phyloP scores from a whole-genome alignment of 2,797 vertebrate species.

The Lepus oiostolus region DNA sequence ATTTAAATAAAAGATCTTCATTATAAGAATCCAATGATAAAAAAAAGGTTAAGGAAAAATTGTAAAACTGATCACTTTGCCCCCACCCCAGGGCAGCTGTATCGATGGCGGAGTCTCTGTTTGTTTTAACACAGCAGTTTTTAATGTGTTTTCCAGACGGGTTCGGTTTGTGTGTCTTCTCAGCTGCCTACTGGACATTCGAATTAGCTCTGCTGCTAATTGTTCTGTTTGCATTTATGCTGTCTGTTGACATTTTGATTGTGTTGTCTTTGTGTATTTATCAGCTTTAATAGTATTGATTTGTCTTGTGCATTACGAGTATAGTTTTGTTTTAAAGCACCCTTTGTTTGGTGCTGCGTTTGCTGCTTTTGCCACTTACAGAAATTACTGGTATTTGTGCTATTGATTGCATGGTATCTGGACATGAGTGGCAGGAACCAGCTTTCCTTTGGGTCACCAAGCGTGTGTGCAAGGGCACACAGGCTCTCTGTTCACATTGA shows the following conservation, averaged over 20 bases:
- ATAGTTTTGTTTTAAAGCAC: neutral
- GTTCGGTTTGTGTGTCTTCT: neutral
- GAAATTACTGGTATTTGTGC: neutral
- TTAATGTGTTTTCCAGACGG: neutral
- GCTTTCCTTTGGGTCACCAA: slow-evolving; percentile 24
- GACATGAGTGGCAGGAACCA: neutral
- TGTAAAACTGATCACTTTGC: neutral
- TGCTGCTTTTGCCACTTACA: slow-evolving; percentile 11
- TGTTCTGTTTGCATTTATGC: neutral
- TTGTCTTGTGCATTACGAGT: neutral
- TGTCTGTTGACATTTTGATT: neutral
- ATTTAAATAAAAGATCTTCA: neutral
- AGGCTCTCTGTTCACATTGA: slow-evolving; percentile 1
- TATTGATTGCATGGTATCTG: slow-evolving; percentile 26
- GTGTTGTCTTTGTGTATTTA: neutral
- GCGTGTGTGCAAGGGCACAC: neutral
- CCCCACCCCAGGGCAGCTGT: neutral
- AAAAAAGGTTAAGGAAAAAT: neutral
- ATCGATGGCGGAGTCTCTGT: neutral
- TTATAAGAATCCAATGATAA: neutral
- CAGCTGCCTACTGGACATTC: neutral
- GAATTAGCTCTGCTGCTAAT: neutral
- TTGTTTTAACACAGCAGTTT: neutral
- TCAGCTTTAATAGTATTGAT: neutral
- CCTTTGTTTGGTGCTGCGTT: neutral